Evolutionary conservation across 2,797 vertebrate genomes (phyloP), one percentile per base, ranked within the genome.

Genomic region (Anas flavirostris): DNA sequence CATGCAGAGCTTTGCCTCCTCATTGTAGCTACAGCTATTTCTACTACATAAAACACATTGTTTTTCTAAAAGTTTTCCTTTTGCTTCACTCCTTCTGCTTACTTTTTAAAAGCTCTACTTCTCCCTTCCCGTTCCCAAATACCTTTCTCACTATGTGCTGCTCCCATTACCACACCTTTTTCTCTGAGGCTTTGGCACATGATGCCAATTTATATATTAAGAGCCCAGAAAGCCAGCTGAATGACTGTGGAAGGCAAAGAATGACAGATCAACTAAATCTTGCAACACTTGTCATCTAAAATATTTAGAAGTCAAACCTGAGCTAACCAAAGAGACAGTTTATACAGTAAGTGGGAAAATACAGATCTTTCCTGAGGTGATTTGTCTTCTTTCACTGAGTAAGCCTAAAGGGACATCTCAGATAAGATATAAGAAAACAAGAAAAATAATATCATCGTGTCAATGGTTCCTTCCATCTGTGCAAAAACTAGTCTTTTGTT

Each of bases 371-470:
- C 55, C 63, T 76, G 67, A 59, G 35, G 9, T 82, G 60, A 85
- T 91, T 87, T 86, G n/a, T 92, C 59, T 62, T 88, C 58, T 91
- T 91, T 21, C 10, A 37, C 37, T 25, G 48, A 80, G 35, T 33
- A 93, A 86, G n/a, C n/a, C 0, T 4, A 76, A 88, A 82, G 18
- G 44, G 16, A 8, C 84, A 52, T 63, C 33, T 86, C 28, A 62
- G 63, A 85, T 92, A 82, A 87, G 46, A 59, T 63, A 76, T 26
- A 59, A 92, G 48, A 89, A 69, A 90, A 89, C 26, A 86, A 69
- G 63, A 90, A 90, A 88, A 89, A 29, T 64, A 81, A 31, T 88
- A 83, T 21, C 18, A 48, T 53, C 58, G 7, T 73, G 37, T 66
- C 56, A 59, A 46, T 16, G 9, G 18, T 46, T 91, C 60, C 53